phyloP scores from a whole-genome alignment of 2,113 vertebrate genomes.

The Puntigrus tetrazona region DNA sequence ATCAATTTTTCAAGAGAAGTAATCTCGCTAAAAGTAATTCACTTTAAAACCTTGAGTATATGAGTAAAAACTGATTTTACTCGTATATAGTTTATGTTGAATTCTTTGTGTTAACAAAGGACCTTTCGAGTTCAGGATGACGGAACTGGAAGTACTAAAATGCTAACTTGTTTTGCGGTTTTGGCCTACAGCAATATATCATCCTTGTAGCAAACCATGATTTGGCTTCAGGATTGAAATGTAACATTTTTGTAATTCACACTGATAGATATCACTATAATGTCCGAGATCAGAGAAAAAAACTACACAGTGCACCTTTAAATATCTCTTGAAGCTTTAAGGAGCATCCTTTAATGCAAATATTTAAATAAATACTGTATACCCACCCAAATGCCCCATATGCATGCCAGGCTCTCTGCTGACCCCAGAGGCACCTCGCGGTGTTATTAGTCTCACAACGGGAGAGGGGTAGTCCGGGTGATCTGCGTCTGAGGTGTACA shows the following conservation, averaged over 20 bases:
- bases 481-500: conserved; percentile 60
- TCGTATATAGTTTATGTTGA: too few relatives aligned
- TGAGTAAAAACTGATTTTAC: too few relatives aligned
- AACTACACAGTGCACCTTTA: too few relatives aligned
- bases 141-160: not conserved
- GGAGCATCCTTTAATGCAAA: not conserved
- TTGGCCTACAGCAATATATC: not conserved
- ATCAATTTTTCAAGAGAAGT: not conserved
- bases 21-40: too few relatives aligned
- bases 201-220: not conserved
- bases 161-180: not conserved
- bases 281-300: not conserved
- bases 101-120: not conserved
- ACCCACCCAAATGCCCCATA: conserved; percentile 63
- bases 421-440: conserved; percentile 44
- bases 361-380: not conserved
- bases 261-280: not conserved
- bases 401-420: conserved; percentile 63
- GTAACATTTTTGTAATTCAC: not conserved
- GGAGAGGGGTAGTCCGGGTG: conserved; percentile 70
- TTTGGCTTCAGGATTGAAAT: not conserved
- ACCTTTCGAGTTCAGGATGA: not conserved
- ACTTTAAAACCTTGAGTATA: too few relatives aligned
- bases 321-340: not conserved
- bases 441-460: conserved; percentile 67